Conservation (phyloP, 2,888 invertebrate species). For the Muschampia plurimacula region DNA sequence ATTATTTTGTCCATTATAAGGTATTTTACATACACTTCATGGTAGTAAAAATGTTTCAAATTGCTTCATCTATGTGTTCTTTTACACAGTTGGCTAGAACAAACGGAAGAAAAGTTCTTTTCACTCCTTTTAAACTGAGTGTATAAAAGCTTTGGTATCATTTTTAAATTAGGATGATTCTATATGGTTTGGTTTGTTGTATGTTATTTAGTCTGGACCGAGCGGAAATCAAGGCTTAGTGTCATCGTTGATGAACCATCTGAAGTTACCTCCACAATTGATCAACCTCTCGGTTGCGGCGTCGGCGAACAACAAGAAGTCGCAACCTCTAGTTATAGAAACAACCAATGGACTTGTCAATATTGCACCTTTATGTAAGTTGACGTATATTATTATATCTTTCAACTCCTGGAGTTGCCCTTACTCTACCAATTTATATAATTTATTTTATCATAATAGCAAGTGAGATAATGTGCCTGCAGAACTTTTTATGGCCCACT, state of each 20-base stretch:
- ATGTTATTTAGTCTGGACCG: slow-evolving; percentile 84
- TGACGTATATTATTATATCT: not conserved
- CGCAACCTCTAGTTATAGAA: slow-evolving; percentile 85
- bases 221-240: slow-evolving; percentile 89
- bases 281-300: slow-evolving; percentile 83
- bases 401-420: too few species aligned
- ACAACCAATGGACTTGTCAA: slow-evolving; percentile 92
- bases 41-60: too few species aligned
- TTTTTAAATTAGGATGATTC: too few species aligned
- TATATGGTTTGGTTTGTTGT: not conserved
- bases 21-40: not conserved
- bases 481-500: too few species aligned
- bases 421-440: too few species aligned
- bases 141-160: too few species aligned
- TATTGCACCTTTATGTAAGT: slow-evolving; percentile 94
- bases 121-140: too few species aligned
- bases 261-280: slow-evolving; percentile 81
- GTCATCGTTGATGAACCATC: slow-evolving; percentile 87
- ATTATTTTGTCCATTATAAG: not conserved
- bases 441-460: too few species aligned
- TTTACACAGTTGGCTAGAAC: too few species aligned
- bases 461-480: too few species aligned
- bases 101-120: too few species aligned
- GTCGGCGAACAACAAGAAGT: slow-evolving; percentile 71
- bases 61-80: too few species aligned